A percentile compares a stretch with the other conserved stretches of the same genome.
These are phyloP conservation scores for Nematopogon swammerdamellus DNA, from an alignment of 2,888 invertebrate genomes.

Conservation along the genomic window DNA sequence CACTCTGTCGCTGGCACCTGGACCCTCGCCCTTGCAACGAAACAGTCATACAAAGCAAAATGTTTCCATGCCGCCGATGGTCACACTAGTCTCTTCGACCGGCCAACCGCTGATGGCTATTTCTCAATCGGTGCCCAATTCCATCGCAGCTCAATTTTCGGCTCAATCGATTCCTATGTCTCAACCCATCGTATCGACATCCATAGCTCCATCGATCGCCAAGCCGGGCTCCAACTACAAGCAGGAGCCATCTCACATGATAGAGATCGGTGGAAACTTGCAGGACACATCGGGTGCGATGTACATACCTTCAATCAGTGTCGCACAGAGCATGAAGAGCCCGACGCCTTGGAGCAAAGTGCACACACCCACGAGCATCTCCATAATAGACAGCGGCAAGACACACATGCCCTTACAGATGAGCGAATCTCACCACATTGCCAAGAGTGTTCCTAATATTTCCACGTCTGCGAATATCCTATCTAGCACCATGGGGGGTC, in stretches of 20 bases:
- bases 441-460: slow-evolving; percentile 15
- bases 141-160: slow-evolving; percentile 27
- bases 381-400: slow-evolving; percentile 29
- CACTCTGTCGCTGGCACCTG: slow-evolving; percentile 35
- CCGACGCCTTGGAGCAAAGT: slow-evolving; percentile 48
- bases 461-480: slow-evolving; percentile 28
- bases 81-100: slow-evolving; percentile 41
- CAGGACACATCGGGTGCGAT: slow-evolving; percentile 33
- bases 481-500: slow-evolving; percentile 18
- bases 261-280: slow-evolving; percentile 46
- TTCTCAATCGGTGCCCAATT: slow-evolving; percentile 40
- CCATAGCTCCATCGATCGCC: slow-evolving; percentile 36
- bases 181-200: slow-evolving; percentile 48
- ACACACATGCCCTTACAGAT: not conserved
- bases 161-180: slow-evolving; percentile 46
- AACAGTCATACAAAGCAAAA: slow-evolving; percentile 31
- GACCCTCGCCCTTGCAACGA: slow-evolving; percentile 35
- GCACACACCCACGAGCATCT: slow-evolving; percentile 20
- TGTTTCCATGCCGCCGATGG: slow-evolving; percentile 42
- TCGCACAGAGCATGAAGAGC: slow-evolving; percentile 43
- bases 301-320: slow-evolving; percentile 42
- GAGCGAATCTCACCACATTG: not conserved
- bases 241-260: slow-evolving; percentile 43
- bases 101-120: slow-evolving; percentile 51
- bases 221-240: slow-evolving; percentile 32